Conservation (phyloP, 2,113 vertebrate species). For the Sinocyclocheilus rhinocerous region DNA sequence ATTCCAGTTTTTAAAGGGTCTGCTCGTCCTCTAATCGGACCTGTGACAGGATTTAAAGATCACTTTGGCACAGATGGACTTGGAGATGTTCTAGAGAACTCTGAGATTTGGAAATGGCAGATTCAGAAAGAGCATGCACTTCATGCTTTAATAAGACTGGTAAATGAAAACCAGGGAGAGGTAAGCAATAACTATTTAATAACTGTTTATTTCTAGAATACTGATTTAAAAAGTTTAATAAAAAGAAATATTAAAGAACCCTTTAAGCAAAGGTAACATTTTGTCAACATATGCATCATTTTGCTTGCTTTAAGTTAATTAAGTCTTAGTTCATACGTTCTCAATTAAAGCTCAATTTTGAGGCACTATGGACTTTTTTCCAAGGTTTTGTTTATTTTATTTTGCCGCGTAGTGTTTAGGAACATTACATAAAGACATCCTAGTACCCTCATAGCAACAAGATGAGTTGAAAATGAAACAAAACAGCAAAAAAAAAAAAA, state of each 20-base stretch:
- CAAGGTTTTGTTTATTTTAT: background rate
- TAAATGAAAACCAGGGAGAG: constrained; percentile 73
- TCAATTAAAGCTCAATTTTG: background rate
- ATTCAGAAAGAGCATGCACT: constrained; percentile 73
- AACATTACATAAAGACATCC: no score
- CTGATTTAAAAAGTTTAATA: background rate
- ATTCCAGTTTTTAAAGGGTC: constrained; percentile 77
- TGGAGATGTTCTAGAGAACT: constrained; percentile 72
- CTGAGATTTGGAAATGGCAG: constrained; percentile 66
- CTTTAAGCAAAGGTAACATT: background rate
- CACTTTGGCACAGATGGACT: constrained; percentile 79
- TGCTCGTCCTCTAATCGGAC: constrained; percentile 64
- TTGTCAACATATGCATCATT: background rate
- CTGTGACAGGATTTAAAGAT: background rate
- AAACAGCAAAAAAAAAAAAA: background rate
- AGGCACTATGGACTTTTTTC: background rate
- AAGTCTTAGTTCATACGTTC: background rate
- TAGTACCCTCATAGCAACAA: no score
- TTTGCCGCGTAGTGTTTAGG: background rate
- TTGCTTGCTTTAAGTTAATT: background rate
- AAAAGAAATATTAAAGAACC: background rate
- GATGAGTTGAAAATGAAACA: no score
- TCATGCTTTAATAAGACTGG: constrained; percentile 72
- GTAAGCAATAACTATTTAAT: constrained; percentile 55
- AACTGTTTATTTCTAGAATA: background rate